phyloP scores from a whole-genome alignment of 1,140 invertebrate species.

The Popillia japonica region DNA sequence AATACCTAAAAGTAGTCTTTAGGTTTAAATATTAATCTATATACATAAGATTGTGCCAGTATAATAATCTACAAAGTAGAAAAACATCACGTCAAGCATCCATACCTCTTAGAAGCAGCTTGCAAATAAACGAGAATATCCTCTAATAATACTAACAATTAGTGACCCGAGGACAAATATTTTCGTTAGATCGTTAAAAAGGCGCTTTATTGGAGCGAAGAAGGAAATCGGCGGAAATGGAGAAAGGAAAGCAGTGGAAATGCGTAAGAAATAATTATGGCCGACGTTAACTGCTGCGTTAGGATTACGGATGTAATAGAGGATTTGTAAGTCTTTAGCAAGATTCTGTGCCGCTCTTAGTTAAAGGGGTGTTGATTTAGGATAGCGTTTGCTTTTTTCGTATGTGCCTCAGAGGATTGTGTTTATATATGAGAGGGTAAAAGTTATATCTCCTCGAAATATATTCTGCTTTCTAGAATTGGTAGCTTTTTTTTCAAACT shows the following conservation, averaged over 20 bases:
- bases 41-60: too few species aligned
- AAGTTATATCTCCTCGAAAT: too few species aligned
- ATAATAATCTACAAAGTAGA: too few species aligned
- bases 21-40: too few species aligned
- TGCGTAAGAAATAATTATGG: slow-evolving; percentile 15
- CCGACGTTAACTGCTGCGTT: slow-evolving; percentile 8
- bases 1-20: too few species aligned
- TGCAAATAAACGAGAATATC: not conserved
- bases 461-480: too few species aligned
- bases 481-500: too few species aligned
- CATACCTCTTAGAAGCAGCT: too few species aligned
- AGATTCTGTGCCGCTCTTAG: not conserved
- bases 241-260: not conserved
- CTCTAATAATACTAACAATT: not conserved
- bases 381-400: not conserved
- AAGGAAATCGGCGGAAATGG: not conserved
- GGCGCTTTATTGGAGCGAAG: not conserved
- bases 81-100: too few species aligned
- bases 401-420: too few species aligned
- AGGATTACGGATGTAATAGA: slow-evolving; percentile 14
- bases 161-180: slow-evolving; percentile 17
- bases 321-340: slow-evolving; percentile 5
- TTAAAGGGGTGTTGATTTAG: slow-evolving; percentile 18
- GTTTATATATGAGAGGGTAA: too few species aligned
- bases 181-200: slow-evolving; percentile 15